These are phyloP conservation scores for Anniella stebbinsi DNA, from an alignment of 2,797 vertebrate species.

Conservation along the genomic window DNA sequence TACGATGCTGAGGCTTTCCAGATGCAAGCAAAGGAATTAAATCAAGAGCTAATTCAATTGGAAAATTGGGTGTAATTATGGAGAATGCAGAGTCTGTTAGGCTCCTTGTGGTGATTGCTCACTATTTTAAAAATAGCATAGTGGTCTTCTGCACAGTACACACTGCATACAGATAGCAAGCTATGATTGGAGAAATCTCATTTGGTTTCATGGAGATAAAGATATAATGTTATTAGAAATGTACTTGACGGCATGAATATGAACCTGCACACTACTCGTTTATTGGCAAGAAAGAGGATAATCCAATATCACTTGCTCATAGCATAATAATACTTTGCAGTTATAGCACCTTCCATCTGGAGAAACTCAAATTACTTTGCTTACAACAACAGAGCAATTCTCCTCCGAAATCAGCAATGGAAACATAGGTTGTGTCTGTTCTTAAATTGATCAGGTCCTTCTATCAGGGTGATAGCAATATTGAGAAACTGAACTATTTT, in stretches of 20 bases:
- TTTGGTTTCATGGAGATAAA: constrained; percentile 69
- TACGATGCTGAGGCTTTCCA: constrained; percentile 83
- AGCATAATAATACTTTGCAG: constrained; percentile 44
- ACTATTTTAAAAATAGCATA: constrained; percentile 76
- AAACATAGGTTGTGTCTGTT: neutral
- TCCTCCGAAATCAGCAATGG: constrained; percentile 15
- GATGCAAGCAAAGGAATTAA: constrained; percentile 85
- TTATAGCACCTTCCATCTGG: constrained; percentile 57
- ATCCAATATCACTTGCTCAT: constrained; percentile 42
- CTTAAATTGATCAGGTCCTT: constrained; percentile 29
- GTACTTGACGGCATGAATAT: constrained; percentile 67
- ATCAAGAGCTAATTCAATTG: constrained; percentile 86
- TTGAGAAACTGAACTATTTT: neutral
- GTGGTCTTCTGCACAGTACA: constrained; percentile 61
- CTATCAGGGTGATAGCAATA: neutral
- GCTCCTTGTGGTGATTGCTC: constrained; percentile 78
- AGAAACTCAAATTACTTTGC: constrained; percentile 50
- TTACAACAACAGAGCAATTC: constrained; percentile 27
- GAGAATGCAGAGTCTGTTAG: constrained; percentile 83
- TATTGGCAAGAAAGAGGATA: constrained; percentile 47
- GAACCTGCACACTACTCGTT: constrained; percentile 67
- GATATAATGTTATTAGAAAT: constrained; percentile 72
- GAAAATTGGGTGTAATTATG: constrained; percentile 86
- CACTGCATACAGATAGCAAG: constrained; percentile 64
- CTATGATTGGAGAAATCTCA: constrained; percentile 72